Evolutionary conservation across 2,113 vertebrate genomes (phyloP).

Genomic region (Brachypodius melanocephalos): DNA sequence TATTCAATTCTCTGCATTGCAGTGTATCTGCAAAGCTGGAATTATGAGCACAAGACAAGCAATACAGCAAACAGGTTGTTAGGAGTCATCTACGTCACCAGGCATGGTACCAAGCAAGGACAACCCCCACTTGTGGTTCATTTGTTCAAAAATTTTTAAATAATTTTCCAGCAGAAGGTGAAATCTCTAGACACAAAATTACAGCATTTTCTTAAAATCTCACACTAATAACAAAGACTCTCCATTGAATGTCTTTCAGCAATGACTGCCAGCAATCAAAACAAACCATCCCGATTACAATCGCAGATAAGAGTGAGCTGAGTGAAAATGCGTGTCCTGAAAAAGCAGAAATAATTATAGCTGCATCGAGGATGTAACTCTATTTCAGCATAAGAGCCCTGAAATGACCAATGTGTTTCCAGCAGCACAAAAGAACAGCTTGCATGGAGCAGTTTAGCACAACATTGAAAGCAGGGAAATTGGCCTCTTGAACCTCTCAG

Average conservation of each 20-base stretch:
- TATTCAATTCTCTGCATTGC: not conserved
- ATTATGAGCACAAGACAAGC: not conserved
- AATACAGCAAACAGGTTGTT: accelerated
- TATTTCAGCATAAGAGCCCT: not conserved
- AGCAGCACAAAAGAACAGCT: not conserved
- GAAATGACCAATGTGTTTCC: not conserved
- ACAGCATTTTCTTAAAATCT: not conserved
- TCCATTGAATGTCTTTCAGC: not conserved
- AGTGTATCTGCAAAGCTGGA: accelerated
- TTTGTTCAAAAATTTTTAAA: not conserved
- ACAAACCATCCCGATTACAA: not conserved
- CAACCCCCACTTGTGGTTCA: not conserved
- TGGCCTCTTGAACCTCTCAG: not conserved
- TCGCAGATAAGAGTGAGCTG: not conserved
- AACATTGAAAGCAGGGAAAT: not conserved
- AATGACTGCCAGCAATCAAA: not conserved
- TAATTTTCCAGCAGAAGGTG: not conserved
- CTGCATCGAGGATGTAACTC: not conserved
- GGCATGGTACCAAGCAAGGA: not conserved
- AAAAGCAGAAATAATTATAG: not conserved
- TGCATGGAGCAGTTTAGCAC: not conserved
- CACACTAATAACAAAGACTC: not conserved
- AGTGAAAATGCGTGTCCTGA: not conserved
- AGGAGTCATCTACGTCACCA: not conserved
- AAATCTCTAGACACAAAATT: not conserved